These are phyloP conservation scores for Drosophila demipolita DNA, from an alignment of 2,888 invertebrate genomes.

Conservation along the genomic window DNA sequence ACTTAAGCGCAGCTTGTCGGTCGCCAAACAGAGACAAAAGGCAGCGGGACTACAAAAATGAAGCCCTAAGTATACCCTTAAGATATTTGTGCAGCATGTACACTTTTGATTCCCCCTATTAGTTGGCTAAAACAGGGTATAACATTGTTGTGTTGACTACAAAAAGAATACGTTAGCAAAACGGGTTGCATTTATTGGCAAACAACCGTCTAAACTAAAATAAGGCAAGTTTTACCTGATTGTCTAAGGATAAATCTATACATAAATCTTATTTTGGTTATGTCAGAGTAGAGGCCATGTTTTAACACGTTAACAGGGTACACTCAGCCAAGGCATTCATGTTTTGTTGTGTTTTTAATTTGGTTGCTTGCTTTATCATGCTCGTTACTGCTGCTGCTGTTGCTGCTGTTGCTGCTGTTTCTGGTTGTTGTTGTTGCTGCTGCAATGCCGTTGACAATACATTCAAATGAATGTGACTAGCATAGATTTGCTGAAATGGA, in stretches of 20 bases:
- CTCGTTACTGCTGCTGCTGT: conserved; percentile 44
- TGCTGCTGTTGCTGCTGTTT: conserved; percentile 15
- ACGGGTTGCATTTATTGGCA: neutral
- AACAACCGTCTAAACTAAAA: neutral
- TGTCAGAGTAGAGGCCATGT: neutral
- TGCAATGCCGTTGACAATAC: conserved; percentile 71
- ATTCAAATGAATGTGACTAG: conserved; percentile 63
- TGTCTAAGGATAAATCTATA: neutral
- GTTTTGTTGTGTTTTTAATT: conserved; percentile 62
- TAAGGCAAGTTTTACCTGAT: neutral
- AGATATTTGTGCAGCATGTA: conserved; percentile 74
- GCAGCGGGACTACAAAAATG: conserved; percentile 68
- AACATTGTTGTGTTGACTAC: neutral
- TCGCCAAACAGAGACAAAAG: conserved; percentile 63
- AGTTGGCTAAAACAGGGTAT: neutral
- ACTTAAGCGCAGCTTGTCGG: conserved; percentile 57
- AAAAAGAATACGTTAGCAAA: neutral
- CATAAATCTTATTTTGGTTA: neutral
- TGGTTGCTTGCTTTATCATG: conserved; percentile 72
- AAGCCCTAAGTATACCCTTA: conserved; percentile 76
- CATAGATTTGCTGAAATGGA: conserved; percentile 66
- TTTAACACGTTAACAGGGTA: neutral
- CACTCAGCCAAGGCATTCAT: neutral
- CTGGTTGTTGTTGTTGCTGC: conserved; percentile 15
- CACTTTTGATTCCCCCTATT: conserved; percentile 7